Conservation (phyloP, 2,797 vertebrate genomes). For the Acrossocheilus wenchowensis region DNA sequence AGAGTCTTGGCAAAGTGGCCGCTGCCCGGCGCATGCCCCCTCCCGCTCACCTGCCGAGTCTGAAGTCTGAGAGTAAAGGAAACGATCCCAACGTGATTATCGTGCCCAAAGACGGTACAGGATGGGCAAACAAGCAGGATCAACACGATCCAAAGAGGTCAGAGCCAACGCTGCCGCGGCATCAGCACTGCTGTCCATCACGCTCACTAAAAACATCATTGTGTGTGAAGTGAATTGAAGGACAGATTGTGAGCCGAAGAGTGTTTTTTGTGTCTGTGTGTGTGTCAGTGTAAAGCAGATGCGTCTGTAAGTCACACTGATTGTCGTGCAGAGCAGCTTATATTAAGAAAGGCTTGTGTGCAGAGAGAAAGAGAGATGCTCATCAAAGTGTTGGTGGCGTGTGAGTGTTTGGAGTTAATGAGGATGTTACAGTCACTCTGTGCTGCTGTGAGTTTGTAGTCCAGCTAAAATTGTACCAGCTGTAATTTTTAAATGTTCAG, state of each 20-base stretch:
- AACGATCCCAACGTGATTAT: constrained; percentile 99
- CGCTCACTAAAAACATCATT: not conserved
- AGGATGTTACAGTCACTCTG: not conserved
- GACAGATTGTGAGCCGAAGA: not conserved
- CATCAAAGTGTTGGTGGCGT: not conserved
- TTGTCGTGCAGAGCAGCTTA: not conserved
- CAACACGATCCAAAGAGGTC: constrained; percentile 99
- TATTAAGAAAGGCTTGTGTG: not conserved
- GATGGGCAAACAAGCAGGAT: constrained; percentile 99
- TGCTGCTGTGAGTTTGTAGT: no score
- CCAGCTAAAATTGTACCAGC: no score
- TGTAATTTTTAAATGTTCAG: no score
- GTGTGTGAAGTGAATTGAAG: constrained; percentile 26
- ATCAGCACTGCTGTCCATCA: not conserved
- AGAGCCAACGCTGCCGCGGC: not conserved
- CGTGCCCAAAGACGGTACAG: constrained; percentile 99
- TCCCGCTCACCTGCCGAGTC: constrained; percentile 98
- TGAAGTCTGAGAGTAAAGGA: constrained; percentile 99
- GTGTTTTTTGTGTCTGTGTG: not conserved
- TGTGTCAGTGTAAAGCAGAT: not conserved
- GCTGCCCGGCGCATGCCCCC: constrained; percentile 99
- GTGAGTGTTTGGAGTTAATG: not conserved
- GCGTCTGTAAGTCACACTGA: not conserved
- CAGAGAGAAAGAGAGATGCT: not conserved
- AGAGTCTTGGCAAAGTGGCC: constrained; percentile 99